phyloP scores from a whole-genome alignment of 2,797 vertebrate species.

The Moxostoma hubbsi region DNA sequence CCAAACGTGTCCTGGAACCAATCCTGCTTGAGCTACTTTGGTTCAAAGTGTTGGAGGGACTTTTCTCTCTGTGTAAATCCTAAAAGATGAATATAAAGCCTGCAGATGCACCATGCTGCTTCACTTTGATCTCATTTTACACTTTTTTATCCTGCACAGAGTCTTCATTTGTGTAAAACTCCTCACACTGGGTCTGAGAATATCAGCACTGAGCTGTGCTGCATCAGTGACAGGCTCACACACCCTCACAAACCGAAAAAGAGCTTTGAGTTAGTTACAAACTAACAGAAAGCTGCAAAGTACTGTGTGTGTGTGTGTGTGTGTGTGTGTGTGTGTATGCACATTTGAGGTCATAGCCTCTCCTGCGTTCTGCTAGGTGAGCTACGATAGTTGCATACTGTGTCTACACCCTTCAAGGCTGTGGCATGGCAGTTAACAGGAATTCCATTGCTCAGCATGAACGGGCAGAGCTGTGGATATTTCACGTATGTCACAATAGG shows the following conservation, averaged over 20 bases:
- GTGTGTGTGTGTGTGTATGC: neutral
- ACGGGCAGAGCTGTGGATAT: neutral
- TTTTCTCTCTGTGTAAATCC: constrained; percentile 38
- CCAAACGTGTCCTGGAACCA: constrained; percentile 38
- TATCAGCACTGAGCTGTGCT: constrained; percentile 26
- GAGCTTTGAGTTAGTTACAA: constrained; percentile 16
- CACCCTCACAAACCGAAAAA: neutral
- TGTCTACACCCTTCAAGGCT: neutral
- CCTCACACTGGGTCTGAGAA: constrained; percentile 27
- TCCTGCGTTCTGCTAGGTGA: constrained; percentile 26
- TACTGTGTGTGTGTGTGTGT: neutral
- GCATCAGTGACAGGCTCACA: constrained; percentile 2
- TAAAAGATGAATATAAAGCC: constrained; percentile 47
- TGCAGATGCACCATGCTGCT: constrained; percentile 33
- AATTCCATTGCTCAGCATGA: neutral
- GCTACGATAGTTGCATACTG: constrained; percentile 28
- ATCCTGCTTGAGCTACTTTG: constrained; percentile 43
- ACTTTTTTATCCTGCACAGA: constrained; percentile 34
- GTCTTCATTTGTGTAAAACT: constrained; percentile 49
- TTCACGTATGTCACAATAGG: constrained; percentile 5
- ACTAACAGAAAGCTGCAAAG: neutral
- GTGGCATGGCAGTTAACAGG: constrained; percentile 15
- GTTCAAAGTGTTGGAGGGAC: constrained; percentile 48
- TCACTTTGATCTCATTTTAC: constrained; percentile 55
- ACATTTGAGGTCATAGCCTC: neutral